phyloP scores from a whole-genome alignment of 2,113 vertebrate species.

The Columbina picui region DNA sequence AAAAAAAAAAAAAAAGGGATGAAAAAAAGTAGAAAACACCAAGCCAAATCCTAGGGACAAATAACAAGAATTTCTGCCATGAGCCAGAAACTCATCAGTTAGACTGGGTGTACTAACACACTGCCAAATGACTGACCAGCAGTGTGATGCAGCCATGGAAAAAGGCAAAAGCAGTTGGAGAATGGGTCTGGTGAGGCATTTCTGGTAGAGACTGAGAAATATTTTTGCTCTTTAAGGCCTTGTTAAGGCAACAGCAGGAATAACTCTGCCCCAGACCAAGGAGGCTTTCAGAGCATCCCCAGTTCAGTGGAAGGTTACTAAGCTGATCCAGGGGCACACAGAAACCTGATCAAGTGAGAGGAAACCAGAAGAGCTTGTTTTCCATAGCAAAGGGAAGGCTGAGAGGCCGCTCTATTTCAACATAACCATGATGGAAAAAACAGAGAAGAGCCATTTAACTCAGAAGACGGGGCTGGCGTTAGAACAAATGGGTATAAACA shows the following conservation, averaged over 20 bases:
- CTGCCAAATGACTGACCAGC: neutral
- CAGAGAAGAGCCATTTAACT: slow-evolving; percentile 16
- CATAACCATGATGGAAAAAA: slow-evolving; percentile 50
- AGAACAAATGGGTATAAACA: slow-evolving; percentile 21
- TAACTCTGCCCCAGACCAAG: neutral
- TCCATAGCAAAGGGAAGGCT: slow-evolving; percentile 25
- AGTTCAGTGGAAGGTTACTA: slow-evolving; percentile 11
- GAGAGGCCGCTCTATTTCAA: slow-evolving; percentile 52
- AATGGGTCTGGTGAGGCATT: neutral
- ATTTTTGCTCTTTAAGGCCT: neutral
- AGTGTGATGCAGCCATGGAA: neutral
- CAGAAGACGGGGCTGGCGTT: neutral
- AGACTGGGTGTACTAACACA: neutral
- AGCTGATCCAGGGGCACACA: neutral
- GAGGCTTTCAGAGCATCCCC: slow-evolving; percentile 20
- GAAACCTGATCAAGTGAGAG: slow-evolving; percentile 47
- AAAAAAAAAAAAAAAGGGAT: slow-evolving; percentile 15
- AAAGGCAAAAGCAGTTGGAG: slow-evolving; percentile 22
- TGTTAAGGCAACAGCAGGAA: neutral
- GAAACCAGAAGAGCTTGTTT: slow-evolving; percentile 61
- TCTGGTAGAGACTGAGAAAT: neutral
- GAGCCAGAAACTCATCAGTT: neutral
- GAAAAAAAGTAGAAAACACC: slow-evolving; percentile 26
- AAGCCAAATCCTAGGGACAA: slow-evolving; percentile 26
- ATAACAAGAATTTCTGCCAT: neutral